Conservation (phyloP, 2,888 invertebrate species). For the Didymodactylos carnosus region DNA sequence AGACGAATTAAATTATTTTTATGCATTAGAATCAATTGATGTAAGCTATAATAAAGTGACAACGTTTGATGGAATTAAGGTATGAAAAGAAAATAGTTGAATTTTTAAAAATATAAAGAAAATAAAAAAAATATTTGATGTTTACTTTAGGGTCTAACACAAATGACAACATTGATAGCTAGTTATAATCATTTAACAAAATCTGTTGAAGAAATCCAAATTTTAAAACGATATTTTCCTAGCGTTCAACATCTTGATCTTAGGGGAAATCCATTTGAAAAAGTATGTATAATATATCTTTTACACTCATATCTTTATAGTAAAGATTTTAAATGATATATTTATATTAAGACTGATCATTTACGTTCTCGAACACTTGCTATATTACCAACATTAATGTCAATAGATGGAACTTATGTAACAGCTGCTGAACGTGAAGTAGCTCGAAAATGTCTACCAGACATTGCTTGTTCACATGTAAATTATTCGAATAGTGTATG, state of each 20-base stretch:
- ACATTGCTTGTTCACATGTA: neutral
- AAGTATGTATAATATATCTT: conserved; percentile 20
- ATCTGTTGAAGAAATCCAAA: conserved; percentile 27
- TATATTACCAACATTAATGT: conserved; percentile 23
- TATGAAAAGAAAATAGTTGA: neutral
- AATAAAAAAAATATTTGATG: neutral
- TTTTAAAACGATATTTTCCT: conserved; percentile 26
- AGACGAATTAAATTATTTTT: conserved; percentile 19
- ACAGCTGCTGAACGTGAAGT: conserved; percentile 30
- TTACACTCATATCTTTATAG: neutral
- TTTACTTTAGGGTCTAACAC: conserved; percentile 21
- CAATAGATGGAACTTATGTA: conserved; percentile 31
- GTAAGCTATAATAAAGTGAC: conserved; percentile 31
- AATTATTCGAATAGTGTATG: too few species aligned
- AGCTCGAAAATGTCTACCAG: conserved; percentile 20
- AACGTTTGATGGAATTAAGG: conserved; percentile 25
- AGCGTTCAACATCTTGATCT: conserved; percentile 25
- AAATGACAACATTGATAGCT: conserved; percentile 24
- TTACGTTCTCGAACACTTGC: conserved; percentile 15
- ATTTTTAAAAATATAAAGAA: conserved; percentile 1
- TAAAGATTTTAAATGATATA: neutral
- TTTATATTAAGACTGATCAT: conserved; percentile 21
- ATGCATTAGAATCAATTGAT: conserved; percentile 29
- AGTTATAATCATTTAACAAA: conserved; percentile 30
- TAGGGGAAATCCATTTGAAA: conserved; percentile 29